Conservation (phyloP, 2,797 vertebrate species). For the Falco peregrinus region DNA sequence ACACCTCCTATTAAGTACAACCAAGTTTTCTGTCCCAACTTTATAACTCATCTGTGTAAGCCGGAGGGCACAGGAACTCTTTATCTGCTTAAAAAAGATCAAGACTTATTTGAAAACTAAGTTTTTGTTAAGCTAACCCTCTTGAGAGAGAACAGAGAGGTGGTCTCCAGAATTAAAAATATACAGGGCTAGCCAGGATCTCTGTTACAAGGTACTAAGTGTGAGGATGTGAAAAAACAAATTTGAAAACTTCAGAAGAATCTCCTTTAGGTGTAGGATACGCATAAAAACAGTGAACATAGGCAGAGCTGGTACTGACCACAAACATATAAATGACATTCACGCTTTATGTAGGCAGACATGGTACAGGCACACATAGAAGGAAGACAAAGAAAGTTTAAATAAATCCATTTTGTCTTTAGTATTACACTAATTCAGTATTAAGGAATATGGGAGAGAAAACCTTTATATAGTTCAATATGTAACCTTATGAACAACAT, state of each 20-base stretch:
- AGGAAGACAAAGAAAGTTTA: neutral
- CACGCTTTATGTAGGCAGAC: neutral
- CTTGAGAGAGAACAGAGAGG: neutral
- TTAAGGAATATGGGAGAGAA: neutral
- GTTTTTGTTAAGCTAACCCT: neutral
- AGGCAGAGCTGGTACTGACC: neutral
- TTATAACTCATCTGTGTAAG: neutral
- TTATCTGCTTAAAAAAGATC: neutral
- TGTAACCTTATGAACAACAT: accelerated
- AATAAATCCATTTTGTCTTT: neutral
- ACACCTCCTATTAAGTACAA: neutral
- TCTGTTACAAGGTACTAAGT: neutral
- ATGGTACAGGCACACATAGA: neutral
- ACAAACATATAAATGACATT: neutral
- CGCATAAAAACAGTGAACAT: neutral
- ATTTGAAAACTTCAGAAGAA: neutral
- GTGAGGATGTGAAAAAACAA: neutral
- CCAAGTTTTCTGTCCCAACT: neutral
- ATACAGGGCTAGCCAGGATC: neutral
- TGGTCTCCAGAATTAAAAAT: neutral
- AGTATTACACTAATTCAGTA: neutral
- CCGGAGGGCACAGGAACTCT: neutral
- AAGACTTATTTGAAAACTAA: neutral
- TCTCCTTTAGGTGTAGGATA: neutral
- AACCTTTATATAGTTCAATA: neutral